A percentile compares a stretch with the other conserved stretches of the same genome.
Evolutionary conservation across 2,797 vertebrate species (phyloP).

Genomic region (Channallabes apus): DNA sequence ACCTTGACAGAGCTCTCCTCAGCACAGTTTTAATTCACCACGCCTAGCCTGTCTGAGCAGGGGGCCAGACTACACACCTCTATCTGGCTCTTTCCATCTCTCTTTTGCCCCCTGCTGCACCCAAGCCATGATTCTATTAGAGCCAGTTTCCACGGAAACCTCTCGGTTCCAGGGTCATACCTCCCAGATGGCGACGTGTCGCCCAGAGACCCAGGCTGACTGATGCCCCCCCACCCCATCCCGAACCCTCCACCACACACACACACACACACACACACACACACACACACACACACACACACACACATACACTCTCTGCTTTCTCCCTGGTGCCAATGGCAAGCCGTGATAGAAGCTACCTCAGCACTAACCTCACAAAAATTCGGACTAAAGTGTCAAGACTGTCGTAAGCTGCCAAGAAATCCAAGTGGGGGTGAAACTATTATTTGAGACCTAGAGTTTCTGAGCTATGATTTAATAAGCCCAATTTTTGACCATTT

Average conservation of each 20-base stretch:
- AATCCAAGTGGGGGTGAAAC: slow-evolving; percentile 13
- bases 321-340: slow-evolving; percentile 38
- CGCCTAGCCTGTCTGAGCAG: slow-evolving; percentile 32
- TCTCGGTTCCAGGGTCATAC: slow-evolving; percentile 55
- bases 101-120: slow-evolving; percentile 48
- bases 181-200: slow-evolving; percentile 58
- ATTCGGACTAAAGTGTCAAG: slow-evolving; percentile 32
- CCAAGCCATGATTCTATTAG: slow-evolving; percentile 56
- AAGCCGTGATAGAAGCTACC: slow-evolving; percentile 31
- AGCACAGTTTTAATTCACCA: slow-evolving; percentile 47
- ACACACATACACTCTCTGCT: slow-evolving; percentile 31
- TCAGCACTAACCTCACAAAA: slow-evolving; percentile 24
- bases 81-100: slow-evolving; percentile 26
- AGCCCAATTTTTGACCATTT: neutral
- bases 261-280: slow-evolving; percentile 41
- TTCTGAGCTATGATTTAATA: neutral
- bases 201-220: slow-evolving; percentile 50
- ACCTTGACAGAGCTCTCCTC: slow-evolving; percentile 51
- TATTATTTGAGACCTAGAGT: slow-evolving; percentile 5
- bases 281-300: slow-evolving; percentile 26
- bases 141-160: slow-evolving; percentile 58
- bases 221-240: neutral
- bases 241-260: slow-evolving; percentile 10
- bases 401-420: slow-evolving; percentile 15
- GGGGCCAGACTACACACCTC: slow-evolving; percentile 33